These are phyloP conservation scores for Coleophora deauratella DNA, from an alignment of 2,888 invertebrate genomes.

Conservation along the genomic window DNA sequence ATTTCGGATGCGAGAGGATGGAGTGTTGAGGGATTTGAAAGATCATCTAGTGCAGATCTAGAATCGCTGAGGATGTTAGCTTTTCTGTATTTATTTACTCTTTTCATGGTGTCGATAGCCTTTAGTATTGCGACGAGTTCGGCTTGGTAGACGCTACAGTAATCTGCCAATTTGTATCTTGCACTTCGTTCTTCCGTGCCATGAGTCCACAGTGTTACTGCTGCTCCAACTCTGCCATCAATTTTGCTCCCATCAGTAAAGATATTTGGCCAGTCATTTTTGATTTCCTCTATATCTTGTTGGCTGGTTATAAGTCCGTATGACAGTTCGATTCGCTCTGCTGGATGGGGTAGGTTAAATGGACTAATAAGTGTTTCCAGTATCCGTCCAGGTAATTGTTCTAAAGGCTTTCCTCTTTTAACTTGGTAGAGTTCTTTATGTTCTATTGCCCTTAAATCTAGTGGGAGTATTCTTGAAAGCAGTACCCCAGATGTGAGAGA, in stretches of 20 bases:
- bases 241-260: background rate
- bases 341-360: background rate
- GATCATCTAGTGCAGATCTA: background rate
- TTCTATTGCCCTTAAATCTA: conserved; percentile 17
- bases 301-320: background rate
- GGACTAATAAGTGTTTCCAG: background rate
- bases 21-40: background rate
- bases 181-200: background rate
- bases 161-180: background rate
- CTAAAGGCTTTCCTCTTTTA: background rate
- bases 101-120: background rate
- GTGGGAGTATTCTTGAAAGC: conserved; percentile 15
- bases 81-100: background rate
- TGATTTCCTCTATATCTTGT: background rate
- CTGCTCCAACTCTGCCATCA: background rate
- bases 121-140: background rate
- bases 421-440: conserved; percentile 4
- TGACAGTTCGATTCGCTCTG: background rate
- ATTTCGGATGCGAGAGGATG: background rate
- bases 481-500: conserved; percentile 13
- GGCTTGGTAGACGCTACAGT: background rate
- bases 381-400: background rate
- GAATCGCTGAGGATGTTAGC: background rate
- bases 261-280: background rate
- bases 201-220: background rate